Evolutionary conservation across 2,113 vertebrate species (phyloP).

Genomic region (Gnathonemus echidnorhynchus): DNA sequence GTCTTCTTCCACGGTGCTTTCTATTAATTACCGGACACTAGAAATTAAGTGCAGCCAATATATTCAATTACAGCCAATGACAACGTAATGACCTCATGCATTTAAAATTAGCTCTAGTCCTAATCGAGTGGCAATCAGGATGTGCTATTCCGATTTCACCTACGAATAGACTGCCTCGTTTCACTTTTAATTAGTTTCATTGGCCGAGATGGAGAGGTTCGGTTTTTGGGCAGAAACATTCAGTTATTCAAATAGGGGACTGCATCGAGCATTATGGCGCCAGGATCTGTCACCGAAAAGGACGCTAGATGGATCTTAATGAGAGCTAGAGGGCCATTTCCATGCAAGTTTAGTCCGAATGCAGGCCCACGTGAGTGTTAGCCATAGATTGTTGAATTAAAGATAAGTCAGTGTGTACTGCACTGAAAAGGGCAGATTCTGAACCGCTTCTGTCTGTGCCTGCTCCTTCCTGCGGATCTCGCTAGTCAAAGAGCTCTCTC

Average conservation of each 20-base stretch:
- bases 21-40: slow-evolving; percentile 25
- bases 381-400: slow-evolving; percentile 32
- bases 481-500: background rate
- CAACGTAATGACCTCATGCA: slow-evolving; percentile 34
- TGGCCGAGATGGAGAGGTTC: slow-evolving; percentile 38
- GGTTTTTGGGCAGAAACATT: slow-evolving; percentile 40
- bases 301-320: slow-evolving; percentile 33
- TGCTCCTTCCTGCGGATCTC: background rate
- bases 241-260: slow-evolving; percentile 35
- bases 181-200: slow-evolving; percentile 47
- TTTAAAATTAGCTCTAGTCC: slow-evolving; percentile 32
- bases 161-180: slow-evolving; percentile 27
- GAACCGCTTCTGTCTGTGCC: no score
- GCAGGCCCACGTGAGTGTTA: slow-evolving; percentile 26
- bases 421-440: background rate
- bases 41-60: slow-evolving; percentile 25
- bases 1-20: background rate
- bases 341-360: slow-evolving; percentile 28
- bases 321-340: slow-evolving; percentile 33
- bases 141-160: slow-evolving; percentile 26
- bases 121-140: slow-evolving; percentile 37
- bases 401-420: slow-evolving; percentile 26
- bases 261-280: slow-evolving; percentile 33
- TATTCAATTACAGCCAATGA: slow-evolving; percentile 23
- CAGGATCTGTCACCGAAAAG: slow-evolving; percentile 39